A percentile compares a stretch with the other conserved stretches of the same genome.
phyloP scores from a whole-genome alignment of 2,113 vertebrate species.

The Crocuta crocuta region DNA sequence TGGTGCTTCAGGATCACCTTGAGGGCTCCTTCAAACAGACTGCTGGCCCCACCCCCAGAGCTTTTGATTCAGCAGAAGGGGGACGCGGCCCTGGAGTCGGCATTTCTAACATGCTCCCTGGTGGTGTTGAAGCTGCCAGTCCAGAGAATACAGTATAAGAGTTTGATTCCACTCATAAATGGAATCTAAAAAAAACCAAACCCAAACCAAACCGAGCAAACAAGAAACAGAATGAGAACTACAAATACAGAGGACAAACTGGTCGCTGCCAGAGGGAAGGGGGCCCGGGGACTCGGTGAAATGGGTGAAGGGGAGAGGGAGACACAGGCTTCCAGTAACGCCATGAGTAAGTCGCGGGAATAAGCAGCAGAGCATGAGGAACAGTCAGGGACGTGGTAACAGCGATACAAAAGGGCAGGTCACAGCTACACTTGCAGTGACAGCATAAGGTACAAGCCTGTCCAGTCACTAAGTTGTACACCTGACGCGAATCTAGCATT shows the following conservation, averaged over 20 bases:
- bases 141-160: not conserved
- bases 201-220: too few species aligned
- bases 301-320: not conserved
- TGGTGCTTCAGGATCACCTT: not conserved
- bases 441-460: not conserved
- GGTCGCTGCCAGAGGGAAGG: not conserved
- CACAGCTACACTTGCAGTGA: not conserved
- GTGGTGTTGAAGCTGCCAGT: too few species aligned
- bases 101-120: not conserved
- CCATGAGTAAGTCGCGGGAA: too few species aligned
- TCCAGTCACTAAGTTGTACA: not conserved
- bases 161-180: not conserved
- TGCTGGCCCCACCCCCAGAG: not conserved
- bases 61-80: not conserved
- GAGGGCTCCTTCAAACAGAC: not conserved
- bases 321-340: not conserved
- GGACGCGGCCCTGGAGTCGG: not conserved
- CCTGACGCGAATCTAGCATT: not conserved
- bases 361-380: not conserved
- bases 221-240: not conserved
- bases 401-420: not conserved
- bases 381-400: not conserved
- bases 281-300: not conserved
- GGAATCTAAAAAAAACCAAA: not conserved
- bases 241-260: too few species aligned